phyloP scores from a whole-genome alignment of 2,797 vertebrate genomes.

The Linurgus olivaceus region DNA sequence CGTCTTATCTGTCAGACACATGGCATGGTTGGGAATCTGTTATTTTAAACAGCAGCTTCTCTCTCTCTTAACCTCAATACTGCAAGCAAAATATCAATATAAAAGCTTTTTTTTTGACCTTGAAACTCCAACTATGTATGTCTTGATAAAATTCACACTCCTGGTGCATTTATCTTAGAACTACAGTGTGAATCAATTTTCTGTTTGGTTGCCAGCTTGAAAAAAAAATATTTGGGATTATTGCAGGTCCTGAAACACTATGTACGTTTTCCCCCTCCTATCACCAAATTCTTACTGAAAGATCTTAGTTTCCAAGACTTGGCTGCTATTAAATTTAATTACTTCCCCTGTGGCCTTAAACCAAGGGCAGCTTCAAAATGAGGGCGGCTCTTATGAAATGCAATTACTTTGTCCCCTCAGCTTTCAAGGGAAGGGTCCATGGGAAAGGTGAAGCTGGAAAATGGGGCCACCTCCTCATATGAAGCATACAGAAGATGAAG shows the following conservation, averaged over 20 bases:
- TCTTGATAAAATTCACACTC: slow-evolving; percentile 43
- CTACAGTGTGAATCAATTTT: slow-evolving; percentile 7
- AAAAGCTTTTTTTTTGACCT: slow-evolving; percentile 52
- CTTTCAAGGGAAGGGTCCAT: neutral
- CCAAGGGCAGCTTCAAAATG: slow-evolving; percentile 6
- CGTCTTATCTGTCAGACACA: slow-evolving; percentile 39
- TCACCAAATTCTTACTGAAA: neutral
- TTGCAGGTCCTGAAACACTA: neutral
- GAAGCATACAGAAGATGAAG: neutral
- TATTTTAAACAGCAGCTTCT: slow-evolving; percentile 58
- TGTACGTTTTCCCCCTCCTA: neutral
- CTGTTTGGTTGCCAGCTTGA: neutral
- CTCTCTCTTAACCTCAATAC: slow-evolving; percentile 4
- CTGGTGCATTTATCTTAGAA: slow-evolving; percentile 4
- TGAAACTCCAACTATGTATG: slow-evolving; percentile 20
- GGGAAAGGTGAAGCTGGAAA: neutral
- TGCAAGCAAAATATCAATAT: slow-evolving; percentile 29
- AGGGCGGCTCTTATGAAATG: neutral
- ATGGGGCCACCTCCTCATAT: neutral
- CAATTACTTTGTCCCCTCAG: neutral
- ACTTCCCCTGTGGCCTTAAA: slow-evolving; percentile 25
- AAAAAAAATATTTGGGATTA: neutral
- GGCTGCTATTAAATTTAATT: slow-evolving; percentile 32
- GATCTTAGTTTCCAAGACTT: neutral
- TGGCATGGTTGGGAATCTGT: slow-evolving; percentile 48